These are phyloP conservation scores for Odontamblyopus lacepedii DNA, from an alignment of 2,797 vertebrate species.

Conservation along the genomic window DNA sequence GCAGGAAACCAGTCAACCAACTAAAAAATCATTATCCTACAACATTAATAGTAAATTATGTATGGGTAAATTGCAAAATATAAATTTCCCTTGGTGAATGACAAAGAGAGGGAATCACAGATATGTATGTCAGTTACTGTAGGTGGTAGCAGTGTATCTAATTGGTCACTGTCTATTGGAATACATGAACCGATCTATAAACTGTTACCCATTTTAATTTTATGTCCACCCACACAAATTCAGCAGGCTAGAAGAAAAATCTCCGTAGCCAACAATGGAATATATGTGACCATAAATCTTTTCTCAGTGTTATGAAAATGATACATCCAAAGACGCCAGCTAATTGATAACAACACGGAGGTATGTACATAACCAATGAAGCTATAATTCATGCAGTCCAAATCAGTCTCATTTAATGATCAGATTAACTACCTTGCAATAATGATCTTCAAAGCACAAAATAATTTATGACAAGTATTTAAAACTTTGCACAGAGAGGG, in stretches of 20 bases:
- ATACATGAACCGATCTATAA: neutral
- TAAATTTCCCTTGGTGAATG: neutral
- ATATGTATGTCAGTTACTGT: neutral
- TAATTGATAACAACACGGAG: neutral
- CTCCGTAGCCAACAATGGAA: neutral
- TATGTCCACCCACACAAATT: neutral
- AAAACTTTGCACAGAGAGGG: neutral
- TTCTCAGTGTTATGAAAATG: neutral
- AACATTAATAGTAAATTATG: conserved; percentile 10
- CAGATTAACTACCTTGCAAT: conserved; percentile 1
- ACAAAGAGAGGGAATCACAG: neutral
- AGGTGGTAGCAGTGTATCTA: neutral
- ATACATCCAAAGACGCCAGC: neutral
- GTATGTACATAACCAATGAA: neutral
- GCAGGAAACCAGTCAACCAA: conserved; percentile 21
- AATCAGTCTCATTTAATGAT: neutral
- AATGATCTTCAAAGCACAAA: neutral
- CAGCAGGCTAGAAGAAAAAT: neutral
- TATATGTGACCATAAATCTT: neutral
- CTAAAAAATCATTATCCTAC: neutral
- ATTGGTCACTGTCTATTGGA: neutral
- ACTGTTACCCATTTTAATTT: neutral
- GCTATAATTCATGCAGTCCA: neutral
- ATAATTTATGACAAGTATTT: neutral
- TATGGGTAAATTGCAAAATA: neutral